Conservation (phyloP, 2,888 invertebrate genomes). For the Lepetodrilus schrolli region DNA sequence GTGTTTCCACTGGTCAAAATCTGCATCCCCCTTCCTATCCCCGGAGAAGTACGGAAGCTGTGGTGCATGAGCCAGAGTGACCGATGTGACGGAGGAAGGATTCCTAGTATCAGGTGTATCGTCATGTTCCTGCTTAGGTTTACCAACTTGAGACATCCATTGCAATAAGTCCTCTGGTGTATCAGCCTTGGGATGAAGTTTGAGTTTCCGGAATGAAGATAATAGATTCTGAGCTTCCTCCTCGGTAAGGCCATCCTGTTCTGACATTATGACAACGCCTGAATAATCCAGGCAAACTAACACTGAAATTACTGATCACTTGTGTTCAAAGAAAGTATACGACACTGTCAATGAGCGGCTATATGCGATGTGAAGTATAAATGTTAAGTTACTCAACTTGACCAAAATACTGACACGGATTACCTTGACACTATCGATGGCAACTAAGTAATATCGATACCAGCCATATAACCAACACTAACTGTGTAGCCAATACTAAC, state of each 20-base stretch:
- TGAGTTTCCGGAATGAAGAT: not conserved
- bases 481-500: no score
- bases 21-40: not conserved
- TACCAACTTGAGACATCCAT: not conserved
- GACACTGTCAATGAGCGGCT: no score
- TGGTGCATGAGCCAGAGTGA: not conserved
- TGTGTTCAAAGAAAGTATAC: no score
- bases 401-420: no score
- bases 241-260: not conserved
- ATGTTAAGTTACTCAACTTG: no score
- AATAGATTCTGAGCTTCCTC: not conserved
- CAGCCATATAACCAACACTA: no score
- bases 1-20: not conserved
- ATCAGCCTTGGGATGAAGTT: not conserved
- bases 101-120: not conserved
- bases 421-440: no score
- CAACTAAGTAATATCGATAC: no score
- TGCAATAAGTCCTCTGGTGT: not conserved
- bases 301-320: no score
- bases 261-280: not conserved
- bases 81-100: not conserved
- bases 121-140: not conserved
- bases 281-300: no score
- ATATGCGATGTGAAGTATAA: no score
- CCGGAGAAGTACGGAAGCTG: not conserved